Evolutionary conservation across 2,888 invertebrate genomes (phyloP), one percentile per base, ranked within the genome.

Genomic region (Amiota communis): DNA sequence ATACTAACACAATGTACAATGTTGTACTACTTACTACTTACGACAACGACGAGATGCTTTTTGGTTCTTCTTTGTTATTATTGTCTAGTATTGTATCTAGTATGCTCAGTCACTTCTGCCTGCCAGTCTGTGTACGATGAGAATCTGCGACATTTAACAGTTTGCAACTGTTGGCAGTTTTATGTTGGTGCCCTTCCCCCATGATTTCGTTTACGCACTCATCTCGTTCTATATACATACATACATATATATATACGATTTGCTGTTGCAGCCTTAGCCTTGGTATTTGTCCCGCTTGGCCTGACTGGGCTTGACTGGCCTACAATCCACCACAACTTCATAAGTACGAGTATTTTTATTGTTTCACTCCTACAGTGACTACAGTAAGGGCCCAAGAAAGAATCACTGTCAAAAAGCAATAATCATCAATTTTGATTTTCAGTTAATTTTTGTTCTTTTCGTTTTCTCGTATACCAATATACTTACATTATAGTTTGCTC

Each of bases 381-480:
- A 53, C 12, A 49, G 36, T 56, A 47, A 57, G 59, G 36, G 65
- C 15, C 81, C 81, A 78, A 76, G 76, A 36, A 53, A 53, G 84
- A 85, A 82, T 81, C 81, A 81, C 87, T 87, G 88, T 88, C 88
- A 87, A 87, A 88, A 87, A 85, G 88, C 88, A 89, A 88, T 88
- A 88, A 88, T 88, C 88, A 88, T 88, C 89, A 88, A 88, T 88
- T 88, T 86, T 89, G 88, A 88, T 88, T 88, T 86, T 82, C 80
- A 76, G 78, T 78, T 80, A 79, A 78, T 77, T 65, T 23, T 51
- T 68, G 36, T 36, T 68, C 36, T 20, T 61, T 71, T 71, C 49
- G 51, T 68, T 49, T 49, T 2, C n/a, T 36, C n/a, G n/a, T 36
- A 2, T 36, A 6, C 36, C 36, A n/a, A n/a, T n/a, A 36, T 36